Evolutionary conservation across 2,113 vertebrate species (phyloP).

Genomic region (Chroicocephalus ridibundus): DNA sequence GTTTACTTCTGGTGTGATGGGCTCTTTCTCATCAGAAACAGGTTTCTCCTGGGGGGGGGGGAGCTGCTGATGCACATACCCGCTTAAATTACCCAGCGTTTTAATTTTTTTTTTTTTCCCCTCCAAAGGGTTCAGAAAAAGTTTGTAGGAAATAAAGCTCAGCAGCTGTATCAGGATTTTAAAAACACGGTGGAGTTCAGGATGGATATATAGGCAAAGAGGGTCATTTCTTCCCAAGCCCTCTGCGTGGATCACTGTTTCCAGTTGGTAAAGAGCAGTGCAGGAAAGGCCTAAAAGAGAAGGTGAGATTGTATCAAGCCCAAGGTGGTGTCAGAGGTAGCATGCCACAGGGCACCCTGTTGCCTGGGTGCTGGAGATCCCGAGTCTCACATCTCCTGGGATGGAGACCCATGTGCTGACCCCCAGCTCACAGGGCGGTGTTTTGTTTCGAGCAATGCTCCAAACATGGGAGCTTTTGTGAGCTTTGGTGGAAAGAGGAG

Average conservation of each 20-base stretch:
- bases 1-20: not conserved
- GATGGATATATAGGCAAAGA: not conserved
- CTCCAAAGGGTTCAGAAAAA: not conserved
- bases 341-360: not conserved
- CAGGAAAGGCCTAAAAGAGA: not conserved
- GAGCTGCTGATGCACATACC: not conserved
- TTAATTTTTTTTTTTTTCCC: not conserved
- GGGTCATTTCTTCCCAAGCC: not conserved
- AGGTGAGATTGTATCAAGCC: not conserved
- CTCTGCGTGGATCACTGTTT: fast-evolving
- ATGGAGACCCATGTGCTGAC: not conserved
- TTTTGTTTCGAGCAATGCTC: not conserved
- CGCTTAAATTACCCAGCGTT: not conserved
- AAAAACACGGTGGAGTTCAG: not conserved
- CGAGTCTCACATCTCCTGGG: fast-evolving
- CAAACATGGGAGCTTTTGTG: not conserved
- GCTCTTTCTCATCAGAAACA: not conserved
- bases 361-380: not conserved
- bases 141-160: not conserved
- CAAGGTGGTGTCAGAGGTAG: fast-evolving
- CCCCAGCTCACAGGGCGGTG: fast-evolving
- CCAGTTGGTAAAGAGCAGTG: not conserved
- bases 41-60: not conserved
- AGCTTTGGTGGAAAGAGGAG: not conserved
- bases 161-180: not conserved